These are phyloP conservation scores for Apomyelois bistriatella DNA, from an alignment of 2,888 invertebrate genomes.

Conservation along the genomic window DNA sequence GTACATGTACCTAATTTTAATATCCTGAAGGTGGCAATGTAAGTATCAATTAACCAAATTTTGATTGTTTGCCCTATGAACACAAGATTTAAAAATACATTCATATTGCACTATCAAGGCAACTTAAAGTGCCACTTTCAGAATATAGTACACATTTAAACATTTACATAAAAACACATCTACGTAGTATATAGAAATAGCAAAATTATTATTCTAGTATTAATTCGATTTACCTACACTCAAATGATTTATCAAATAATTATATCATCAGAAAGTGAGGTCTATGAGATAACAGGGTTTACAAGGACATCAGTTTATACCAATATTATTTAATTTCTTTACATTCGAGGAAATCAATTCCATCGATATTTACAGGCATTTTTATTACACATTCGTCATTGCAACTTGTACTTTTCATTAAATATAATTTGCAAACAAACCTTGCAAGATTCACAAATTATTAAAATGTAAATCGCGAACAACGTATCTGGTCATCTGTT, in stretches of 20 bases:
- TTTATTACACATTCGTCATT: slow-evolving; percentile 14
- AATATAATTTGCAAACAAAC: too few relatives aligned
- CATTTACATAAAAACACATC: slow-evolving; percentile 23
- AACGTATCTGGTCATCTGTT: too few relatives aligned
- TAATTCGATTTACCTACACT: slow-evolving; percentile 27
- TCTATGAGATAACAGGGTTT: slow-evolving; percentile 24
- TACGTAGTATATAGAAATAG: slow-evolving; percentile 22
- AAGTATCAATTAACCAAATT: not conserved
- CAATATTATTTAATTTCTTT: slow-evolving; percentile 8
- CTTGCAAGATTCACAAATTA: too few relatives aligned
- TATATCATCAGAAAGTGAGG: slow-evolving; percentile 38
- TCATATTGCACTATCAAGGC: not conserved
- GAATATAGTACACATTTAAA: not conserved
- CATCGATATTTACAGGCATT: slow-evolving; percentile 4
- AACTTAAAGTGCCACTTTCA: not conserved
- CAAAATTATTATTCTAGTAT: slow-evolving; percentile 18
- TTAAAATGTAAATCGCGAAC: too few relatives aligned
- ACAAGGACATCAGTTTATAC: slow-evolving; percentile 15
- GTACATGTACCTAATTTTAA: not conserved
- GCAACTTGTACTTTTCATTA: slow-evolving; percentile 23
- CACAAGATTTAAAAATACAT: not conserved
- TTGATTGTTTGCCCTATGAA: too few relatives aligned
- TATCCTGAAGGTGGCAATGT: slow-evolving; percentile 1
- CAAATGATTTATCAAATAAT: slow-evolving; percentile 28
- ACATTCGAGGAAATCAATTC: slow-evolving; percentile 13